phyloP scores from a whole-genome alignment of 1,140 invertebrate species.

The Megalonaias nervosa region DNA sequence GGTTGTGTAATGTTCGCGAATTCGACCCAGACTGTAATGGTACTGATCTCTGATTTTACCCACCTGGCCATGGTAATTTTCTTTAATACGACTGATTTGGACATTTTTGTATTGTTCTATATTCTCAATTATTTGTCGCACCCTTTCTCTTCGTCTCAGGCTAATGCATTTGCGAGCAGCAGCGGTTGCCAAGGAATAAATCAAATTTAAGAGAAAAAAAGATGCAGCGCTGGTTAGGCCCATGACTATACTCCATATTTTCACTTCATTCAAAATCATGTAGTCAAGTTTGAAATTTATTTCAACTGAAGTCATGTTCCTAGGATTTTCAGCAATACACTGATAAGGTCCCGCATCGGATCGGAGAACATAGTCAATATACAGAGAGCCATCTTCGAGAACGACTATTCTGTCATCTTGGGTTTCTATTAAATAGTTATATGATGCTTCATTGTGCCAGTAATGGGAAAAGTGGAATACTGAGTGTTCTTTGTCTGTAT shows the following conservation, averaged over 20 bases:
- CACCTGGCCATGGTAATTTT: slow-evolving; percentile 80
- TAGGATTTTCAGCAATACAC: slow-evolving; percentile 88
- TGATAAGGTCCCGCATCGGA: slow-evolving; percentile 90
- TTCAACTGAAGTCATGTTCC: slow-evolving; percentile 78
- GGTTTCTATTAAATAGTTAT: slow-evolving; percentile 14
- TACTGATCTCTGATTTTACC: slow-evolving; percentile 67
- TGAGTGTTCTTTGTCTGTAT: not conserved
- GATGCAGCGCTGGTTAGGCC: slow-evolving; percentile 83
- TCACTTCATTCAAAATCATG: slow-evolving; percentile 80
- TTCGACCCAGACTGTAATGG: slow-evolving; percentile 83
- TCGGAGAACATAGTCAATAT: slow-evolving; percentile 78
- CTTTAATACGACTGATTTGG: slow-evolving; percentile 54
- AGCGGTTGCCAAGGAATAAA: slow-evolving; percentile 49
- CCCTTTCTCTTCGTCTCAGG: slow-evolving; percentile 53
- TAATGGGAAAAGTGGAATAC: slow-evolving; percentile 7
- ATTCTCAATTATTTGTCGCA: slow-evolving; percentile 62
- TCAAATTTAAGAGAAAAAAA: slow-evolving; percentile 77
- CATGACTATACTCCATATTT: slow-evolving; percentile 86
- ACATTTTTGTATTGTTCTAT: slow-evolving; percentile 60
- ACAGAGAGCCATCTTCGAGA: slow-evolving; percentile 80
- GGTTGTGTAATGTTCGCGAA: slow-evolving; percentile 92
- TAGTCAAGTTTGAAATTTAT: slow-evolving; percentile 55
- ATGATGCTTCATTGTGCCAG: slow-evolving; percentile 9
- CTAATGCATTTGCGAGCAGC: slow-evolving; percentile 53
- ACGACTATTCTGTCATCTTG: slow-evolving; percentile 64